Base-by-base conservation (phyloP, 2,797 vertebrate species). In the Scolopax bukidnonensis region DNA sequence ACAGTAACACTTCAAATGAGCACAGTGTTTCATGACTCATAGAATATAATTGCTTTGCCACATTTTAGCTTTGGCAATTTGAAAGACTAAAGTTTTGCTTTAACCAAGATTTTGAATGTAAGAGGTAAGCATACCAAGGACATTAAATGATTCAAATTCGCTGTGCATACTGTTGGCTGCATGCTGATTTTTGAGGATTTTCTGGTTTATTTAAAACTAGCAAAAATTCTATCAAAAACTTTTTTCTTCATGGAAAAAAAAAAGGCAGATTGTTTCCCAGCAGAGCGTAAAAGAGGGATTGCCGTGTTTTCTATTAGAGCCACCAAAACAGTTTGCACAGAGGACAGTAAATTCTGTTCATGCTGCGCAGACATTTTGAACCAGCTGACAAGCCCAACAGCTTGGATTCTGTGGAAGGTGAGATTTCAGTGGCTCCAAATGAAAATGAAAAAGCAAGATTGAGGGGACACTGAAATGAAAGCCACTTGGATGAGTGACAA, bases 281-380 rank as follows among this genome's bases (percentile, higher is more conserved):
- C 67, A 75, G 90, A 96, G 94, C 84, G 95, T 97, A 96, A 96
- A 97, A 95, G 85, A 96, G 81, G 75, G 90, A 97, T 96, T 96
- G 91, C 76, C 91, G 54, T 89, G 79, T 60, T 93, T 96, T 97
- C 95, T 96, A 86, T 96, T 70, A 96, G 67, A 98, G 87, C 59
- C 93, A 96, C 93, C 88, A 93, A 94, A 97, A 90, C 91, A 95
- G 89, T 95, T 96, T 96, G 97, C 82, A 95, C 81, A 95, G 95
- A 93, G 94, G 86, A 96, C n/a, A 85, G 94, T 90, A 89, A 96
- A 95, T 96, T 96, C 96, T 95, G 83, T 41, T 91, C 96, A 45
- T 94, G 84, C 95, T 93, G 91, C 90, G 97, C 83, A 95, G 96
- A 97, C 88, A 93, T 97, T 97, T 96, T 97, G 96, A 98, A 97